These are phyloP conservation scores for Papilio polytes DNA, from an alignment of 1,140 invertebrate species.

Conservation along the genomic window DNA sequence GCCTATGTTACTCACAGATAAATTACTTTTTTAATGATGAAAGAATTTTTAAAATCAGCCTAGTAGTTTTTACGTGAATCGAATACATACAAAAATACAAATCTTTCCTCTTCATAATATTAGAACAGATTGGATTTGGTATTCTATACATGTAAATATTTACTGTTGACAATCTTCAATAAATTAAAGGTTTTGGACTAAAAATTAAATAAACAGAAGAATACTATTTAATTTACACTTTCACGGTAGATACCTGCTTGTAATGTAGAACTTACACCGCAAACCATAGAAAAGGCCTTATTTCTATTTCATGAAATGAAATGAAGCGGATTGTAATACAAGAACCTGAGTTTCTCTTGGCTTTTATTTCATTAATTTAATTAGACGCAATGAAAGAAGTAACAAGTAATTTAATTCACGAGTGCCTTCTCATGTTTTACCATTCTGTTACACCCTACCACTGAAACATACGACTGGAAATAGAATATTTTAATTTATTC, in stretches of 20 bases:
- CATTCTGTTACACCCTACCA: not conserved
- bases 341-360: slow-evolving; percentile 1
- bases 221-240: not conserved
- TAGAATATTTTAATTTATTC: not conserved
- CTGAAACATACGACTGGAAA: not conserved
- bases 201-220: not conserved
- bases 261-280: not conserved
- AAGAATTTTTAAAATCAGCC: too few relatives aligned
- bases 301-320: not conserved
- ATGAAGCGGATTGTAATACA: not conserved
- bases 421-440: not conserved
- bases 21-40: too few relatives aligned
- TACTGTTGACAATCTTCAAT: too few relatives aligned
- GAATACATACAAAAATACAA: too few relatives aligned
- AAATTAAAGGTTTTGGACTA: too few relatives aligned
- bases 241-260: not conserved
- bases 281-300: slow-evolving; percentile 10
- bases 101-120: too few relatives aligned
- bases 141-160: too few relatives aligned
- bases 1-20: too few relatives aligned
- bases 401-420: slow-evolving; percentile 14
- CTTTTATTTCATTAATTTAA: slow-evolving; percentile 11
- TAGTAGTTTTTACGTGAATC: too few relatives aligned
- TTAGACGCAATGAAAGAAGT: slow-evolving; percentile 16
- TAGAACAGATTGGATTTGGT: too few relatives aligned